Conservation (phyloP, 2,888 invertebrate species). For the Megastigmus dorsalis region DNA sequence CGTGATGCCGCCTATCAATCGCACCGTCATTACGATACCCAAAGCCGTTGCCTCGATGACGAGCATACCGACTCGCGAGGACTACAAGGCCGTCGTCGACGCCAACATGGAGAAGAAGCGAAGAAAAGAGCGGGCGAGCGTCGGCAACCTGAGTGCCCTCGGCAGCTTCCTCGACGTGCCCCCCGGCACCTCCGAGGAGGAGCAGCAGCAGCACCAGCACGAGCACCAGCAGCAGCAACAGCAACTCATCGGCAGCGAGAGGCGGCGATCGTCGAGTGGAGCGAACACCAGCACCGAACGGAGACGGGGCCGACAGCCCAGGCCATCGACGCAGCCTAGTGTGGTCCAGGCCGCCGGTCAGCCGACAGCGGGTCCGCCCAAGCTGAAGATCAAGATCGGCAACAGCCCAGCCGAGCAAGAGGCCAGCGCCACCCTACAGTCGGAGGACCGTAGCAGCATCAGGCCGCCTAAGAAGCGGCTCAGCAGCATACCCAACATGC, state of each 20-base stretch:
- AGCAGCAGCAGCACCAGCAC: constrained; percentile 30
- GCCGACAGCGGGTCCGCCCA: constrained; percentile 65
- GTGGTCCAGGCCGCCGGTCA: constrained; percentile 51
- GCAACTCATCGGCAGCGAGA: constrained; percentile 63
- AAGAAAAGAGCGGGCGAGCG: constrained; percentile 74
- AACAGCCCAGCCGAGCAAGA: constrained; percentile 77
- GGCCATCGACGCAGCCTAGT: constrained; percentile 71
- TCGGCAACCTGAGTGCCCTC: constrained; percentile 21
- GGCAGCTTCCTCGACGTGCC: constrained; percentile 4
- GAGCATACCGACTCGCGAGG: constrained; percentile 89
- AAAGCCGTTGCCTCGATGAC: constrained; percentile 94
- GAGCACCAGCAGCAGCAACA: constrained; percentile 39
- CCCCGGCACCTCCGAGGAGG: constrained; percentile 13
- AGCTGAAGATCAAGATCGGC: constrained; percentile 87
- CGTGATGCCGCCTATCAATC: constrained; percentile 78
- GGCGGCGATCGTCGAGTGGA: constrained; percentile 65
- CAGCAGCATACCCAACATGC: constrained; percentile 78
- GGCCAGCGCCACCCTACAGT: constrained; percentile 66
- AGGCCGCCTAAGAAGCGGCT: constrained; percentile 90
- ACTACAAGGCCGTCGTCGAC: constrained; percentile 83
- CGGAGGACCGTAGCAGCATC: constrained; percentile 68
- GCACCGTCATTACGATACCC: constrained; percentile 87
- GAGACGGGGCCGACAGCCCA: constrained; percentile 68
- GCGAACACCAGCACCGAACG: constrained; percentile 68
- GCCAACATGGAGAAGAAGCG: constrained; percentile 83